Conservation (phyloP, 2,888 invertebrate genomes). For the Melanargia galathea region DNA sequence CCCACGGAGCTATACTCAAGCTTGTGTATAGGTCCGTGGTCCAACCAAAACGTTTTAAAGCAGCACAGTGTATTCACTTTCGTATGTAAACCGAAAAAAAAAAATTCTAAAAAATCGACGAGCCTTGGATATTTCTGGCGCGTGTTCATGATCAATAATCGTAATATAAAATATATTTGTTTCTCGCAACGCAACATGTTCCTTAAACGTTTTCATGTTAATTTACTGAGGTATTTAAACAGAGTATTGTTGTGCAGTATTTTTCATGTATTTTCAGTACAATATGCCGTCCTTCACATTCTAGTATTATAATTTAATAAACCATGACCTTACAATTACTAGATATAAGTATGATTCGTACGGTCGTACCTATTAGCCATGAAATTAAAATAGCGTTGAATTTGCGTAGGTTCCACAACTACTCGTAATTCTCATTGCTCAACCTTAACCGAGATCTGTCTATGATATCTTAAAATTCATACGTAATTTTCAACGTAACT, state of each 20-base stretch:
- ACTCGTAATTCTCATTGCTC: slow-evolving; percentile 17
- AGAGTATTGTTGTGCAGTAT: not conserved
- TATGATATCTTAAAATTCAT: slow-evolving; percentile 2
- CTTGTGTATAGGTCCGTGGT: too few relatives aligned
- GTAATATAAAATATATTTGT: too few relatives aligned
- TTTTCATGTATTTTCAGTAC: not conserved
- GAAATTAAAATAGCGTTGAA: slow-evolving; percentile 26
- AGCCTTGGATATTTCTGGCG: too few relatives aligned
- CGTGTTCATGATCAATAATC: too few relatives aligned
- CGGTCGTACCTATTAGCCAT: slow-evolving; percentile 21
- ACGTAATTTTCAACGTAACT: not conserved
- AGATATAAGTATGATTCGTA: slow-evolving; percentile 19
- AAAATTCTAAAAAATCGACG: too few relatives aligned
- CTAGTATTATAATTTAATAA: slow-evolving; percentile 14
- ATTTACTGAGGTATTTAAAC: too few relatives aligned
- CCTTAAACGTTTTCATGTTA: too few relatives aligned
- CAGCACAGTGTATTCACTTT: too few relatives aligned
- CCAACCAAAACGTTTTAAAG: too few relatives aligned
- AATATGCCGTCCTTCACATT: not conserved
- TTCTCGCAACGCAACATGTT: too few relatives aligned
- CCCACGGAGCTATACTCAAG: too few relatives aligned
- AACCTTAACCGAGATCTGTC: slow-evolving; percentile 27
- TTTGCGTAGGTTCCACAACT: slow-evolving; percentile 30
- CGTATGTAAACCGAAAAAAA: too few relatives aligned
- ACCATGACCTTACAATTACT: slow-evolving; percentile 27